Evolutionary conservation across 2,888 invertebrate species (phyloP).

Genomic region (Apeira syringaria): DNA sequence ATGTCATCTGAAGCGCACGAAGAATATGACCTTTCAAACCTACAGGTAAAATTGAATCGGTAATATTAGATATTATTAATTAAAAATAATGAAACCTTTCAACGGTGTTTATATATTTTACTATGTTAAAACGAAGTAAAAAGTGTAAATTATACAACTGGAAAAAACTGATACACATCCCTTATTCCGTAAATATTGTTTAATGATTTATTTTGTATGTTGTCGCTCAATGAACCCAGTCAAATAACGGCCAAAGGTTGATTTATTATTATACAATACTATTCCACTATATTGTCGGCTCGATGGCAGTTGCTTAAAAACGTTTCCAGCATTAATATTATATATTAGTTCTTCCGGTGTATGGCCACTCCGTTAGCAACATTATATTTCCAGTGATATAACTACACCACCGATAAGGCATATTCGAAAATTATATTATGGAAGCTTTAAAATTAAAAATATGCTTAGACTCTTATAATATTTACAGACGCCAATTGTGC

Average conservation of each 20-base stretch:
- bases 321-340: constrained; percentile 49
- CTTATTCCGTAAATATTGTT: no score
- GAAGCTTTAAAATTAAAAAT: constrained; percentile 6
- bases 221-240: background rate
- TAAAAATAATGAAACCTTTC: no score
- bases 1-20: no score
- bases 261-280: constrained; percentile 8
- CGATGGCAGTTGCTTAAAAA: constrained; percentile 43
- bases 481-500: constrained; percentile 5
- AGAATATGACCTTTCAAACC: no score
- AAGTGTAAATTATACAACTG: no score
- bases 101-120: no score
- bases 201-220: no score
- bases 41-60: no score
- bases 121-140: no score
- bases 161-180: no score
- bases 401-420: constrained; percentile 14
- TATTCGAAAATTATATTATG: constrained; percentile 2
- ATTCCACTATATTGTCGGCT: constrained; percentile 16
- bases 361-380: constrained; percentile 2
- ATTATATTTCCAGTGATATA: constrained; percentile 8
- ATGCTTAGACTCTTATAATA: constrained; percentile 6
- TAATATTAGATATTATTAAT: no score
- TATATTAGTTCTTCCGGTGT: constrained; percentile 6
- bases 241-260: constrained; percentile 1